Evolutionary conservation across 37 sponge, comb jelly and placozoan species (phyloP), one percentile per base, ranked within the genome.

Genomic region (Chondrosia reniformis): DNA sequence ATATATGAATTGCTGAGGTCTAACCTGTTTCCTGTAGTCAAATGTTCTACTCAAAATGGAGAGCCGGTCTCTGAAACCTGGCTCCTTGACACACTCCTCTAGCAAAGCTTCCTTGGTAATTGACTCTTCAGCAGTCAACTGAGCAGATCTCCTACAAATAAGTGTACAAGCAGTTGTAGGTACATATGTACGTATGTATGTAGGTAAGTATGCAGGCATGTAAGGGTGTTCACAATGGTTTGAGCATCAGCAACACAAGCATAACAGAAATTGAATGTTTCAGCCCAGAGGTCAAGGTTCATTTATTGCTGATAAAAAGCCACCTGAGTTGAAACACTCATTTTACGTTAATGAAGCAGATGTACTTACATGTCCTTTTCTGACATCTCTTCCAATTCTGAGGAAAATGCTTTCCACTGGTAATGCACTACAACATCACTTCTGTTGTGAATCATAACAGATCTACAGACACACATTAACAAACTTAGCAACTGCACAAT

Each of bases 361-460:
- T n/a, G 9, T 33, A 81, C 87, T 81, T 62, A 94, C 94, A 80
- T 57, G 62, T 89, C 78, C 79, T 80, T 92, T 55, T 87, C 87
- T 21, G 77, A 52, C 34, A 89, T 74, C 45, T 98, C 99, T 36
- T 92, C 93, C 5, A 13, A n/a, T 28, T 67, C 87, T 42, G 83
- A 89, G 56, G 89, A 77, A 57, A 84, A 86, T 5, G 88, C 78
- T 45, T 98, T 98, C 99, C 99, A 98, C 69, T 90, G 81, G 75
- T 79, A 98, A 46, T 82, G 90, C 7, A 85, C 96, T n/a, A 93
- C 78, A 37, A 98, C 89, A 61, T 95, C 81, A 88, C 94, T 93
- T 37, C 93, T 63, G 67, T 98, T 98, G 63, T 82, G 84, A 10
- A 98, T 84, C 39, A 77, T 74, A 12, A 96, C 72, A 42, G 83